Percentiles rank a stretch among this genome's conserved stretches.
Conservation (phyloP, 2,888 invertebrate species). For the Aleiodes alternator region DNA sequence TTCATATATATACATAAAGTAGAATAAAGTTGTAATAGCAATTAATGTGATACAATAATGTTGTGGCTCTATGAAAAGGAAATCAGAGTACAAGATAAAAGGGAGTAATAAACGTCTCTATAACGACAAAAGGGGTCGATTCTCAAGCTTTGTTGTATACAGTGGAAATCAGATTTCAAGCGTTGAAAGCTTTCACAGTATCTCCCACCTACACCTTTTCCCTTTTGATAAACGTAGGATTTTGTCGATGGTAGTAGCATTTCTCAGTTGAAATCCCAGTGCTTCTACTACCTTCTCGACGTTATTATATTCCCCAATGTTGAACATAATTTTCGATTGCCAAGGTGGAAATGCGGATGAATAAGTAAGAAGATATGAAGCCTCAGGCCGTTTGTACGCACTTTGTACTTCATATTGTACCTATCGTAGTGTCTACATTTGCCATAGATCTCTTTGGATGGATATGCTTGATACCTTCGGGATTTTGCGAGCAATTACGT, state of each 20-base stretch:
- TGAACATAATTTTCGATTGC: conserved; percentile 64
- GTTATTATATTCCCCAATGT: background rate
- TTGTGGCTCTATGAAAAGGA: background rate
- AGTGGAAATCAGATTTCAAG: conserved; percentile 41
- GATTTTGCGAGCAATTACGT: conserved; percentile 74
- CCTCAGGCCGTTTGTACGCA: conserved; percentile 68
- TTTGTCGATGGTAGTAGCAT: background rate
- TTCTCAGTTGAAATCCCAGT: conserved; percentile 29
- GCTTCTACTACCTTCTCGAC: background rate
- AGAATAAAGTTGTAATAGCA: too few relatives aligned
- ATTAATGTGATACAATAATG: too few relatives aligned
- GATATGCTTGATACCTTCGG: conserved; percentile 53
- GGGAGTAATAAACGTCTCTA: conserved; percentile 31
- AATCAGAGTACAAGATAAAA: conserved; percentile 25
- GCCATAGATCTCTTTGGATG: conserved; percentile 39
- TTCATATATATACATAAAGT: too few relatives aligned
- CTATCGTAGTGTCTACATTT: conserved; percentile 32
- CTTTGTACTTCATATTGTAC: conserved; percentile 68
- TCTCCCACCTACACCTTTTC: background rate
- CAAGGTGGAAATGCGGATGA: conserved; percentile 69
- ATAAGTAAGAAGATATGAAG: conserved; percentile 74
- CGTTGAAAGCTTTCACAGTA: conserved; percentile 40
- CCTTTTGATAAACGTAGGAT: background rate
- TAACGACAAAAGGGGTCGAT: conserved; percentile 23
- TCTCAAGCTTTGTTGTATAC: conserved; percentile 35